phyloP scores from a whole-genome alignment of 1,140 invertebrate species.

The Archivesica marissinica region DNA sequence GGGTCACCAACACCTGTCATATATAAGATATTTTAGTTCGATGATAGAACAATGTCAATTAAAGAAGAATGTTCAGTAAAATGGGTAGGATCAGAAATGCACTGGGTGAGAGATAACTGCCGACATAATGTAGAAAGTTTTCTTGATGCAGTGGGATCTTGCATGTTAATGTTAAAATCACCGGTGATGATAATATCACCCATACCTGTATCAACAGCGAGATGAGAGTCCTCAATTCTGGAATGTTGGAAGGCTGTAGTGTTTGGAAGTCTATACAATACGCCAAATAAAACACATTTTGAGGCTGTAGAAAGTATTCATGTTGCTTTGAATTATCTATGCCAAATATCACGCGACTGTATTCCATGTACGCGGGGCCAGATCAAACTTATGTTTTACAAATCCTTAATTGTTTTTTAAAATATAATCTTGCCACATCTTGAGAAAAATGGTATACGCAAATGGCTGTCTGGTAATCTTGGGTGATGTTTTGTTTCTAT shows the following conservation, averaged over 20 bases:
- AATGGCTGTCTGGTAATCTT: no score
- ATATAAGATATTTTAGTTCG: neutral
- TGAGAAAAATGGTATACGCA: no score
- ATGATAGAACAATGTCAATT: constrained; percentile 16
- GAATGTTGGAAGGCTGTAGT: neutral
- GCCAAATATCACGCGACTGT: no score
- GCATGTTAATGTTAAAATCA: constrained; percentile 11
- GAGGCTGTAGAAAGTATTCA: neutral
- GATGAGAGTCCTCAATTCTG: neutral
- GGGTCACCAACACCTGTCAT: constrained; percentile 8
- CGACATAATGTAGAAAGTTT: neutral
- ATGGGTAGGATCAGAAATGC: constrained; percentile 1
- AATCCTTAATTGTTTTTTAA: no score
- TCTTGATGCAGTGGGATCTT: neutral
- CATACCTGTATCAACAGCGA: constrained; percentile 16
- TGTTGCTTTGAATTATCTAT: no score
- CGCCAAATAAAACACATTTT: constrained; percentile 6
- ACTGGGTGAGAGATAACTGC: constrained; percentile 20
- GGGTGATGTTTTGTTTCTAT: no score
- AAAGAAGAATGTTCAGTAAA: constrained; percentile 23
- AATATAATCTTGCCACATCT: no score
- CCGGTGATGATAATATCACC: neutral
- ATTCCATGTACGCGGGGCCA: no score
- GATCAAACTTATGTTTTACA: neutral
- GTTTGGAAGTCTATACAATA: constrained; percentile 28